phyloP scores from a whole-genome alignment of 2,888 invertebrate genomes.

The Erannis defoliaria region DNA sequence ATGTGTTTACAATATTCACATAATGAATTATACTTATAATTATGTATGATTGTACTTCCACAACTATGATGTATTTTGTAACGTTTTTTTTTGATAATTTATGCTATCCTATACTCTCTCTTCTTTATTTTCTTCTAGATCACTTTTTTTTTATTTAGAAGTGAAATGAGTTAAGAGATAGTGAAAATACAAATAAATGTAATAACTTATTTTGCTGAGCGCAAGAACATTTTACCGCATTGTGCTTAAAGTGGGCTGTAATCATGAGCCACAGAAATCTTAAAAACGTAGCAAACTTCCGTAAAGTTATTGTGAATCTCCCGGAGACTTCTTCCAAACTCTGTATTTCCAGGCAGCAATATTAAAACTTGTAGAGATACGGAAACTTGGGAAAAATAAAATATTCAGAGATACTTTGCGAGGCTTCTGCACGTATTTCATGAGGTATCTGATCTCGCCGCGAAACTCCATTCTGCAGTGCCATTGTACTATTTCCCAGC shows the following conservation, averaged over 20 bases:
- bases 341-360: constrained; percentile 53
- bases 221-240: constrained; percentile 2
- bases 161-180: too few relatives aligned
- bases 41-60: too few relatives aligned
- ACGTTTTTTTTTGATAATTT: too few relatives aligned
- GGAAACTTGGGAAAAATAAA: constrained; percentile 48
- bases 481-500: constrained; percentile 46
- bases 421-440: constrained; percentile 45
- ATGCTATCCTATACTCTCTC: too few relatives aligned
- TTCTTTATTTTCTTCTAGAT: too few relatives aligned
- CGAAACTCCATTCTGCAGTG: constrained; percentile 42
- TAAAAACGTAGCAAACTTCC: constrained; percentile 59
- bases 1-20: too few relatives aligned
- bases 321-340: constrained; percentile 54
- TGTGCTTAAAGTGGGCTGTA: constrained; percentile 33
- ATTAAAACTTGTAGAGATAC: constrained; percentile 58
- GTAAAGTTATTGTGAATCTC: constrained; percentile 58
- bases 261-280: constrained; percentile 59
- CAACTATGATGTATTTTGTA: too few relatives aligned
- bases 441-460: constrained; percentile 47
- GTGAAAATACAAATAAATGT: not conserved
- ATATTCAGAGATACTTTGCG: constrained; percentile 41
- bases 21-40: too few relatives aligned
- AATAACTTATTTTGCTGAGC: not conserved
- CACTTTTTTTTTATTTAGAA: too few relatives aligned